Percentiles rank a stretch among this genome's conserved stretches.
phyloP scores from a whole-genome alignment of 2,113 vertebrate species.

The Carettochelys insculpta region DNA sequence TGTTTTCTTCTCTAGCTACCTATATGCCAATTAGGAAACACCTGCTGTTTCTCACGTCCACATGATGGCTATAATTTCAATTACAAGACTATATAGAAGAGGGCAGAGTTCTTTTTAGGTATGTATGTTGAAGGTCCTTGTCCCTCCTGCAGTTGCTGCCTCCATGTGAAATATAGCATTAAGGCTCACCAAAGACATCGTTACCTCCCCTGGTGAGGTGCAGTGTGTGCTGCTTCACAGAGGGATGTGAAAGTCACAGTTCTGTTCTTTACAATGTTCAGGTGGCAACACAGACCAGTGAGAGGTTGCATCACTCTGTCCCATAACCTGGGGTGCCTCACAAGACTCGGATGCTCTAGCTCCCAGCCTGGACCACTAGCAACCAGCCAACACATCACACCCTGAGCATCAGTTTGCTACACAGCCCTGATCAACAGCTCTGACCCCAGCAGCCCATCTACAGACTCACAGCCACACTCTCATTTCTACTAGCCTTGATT shows the following conservation, averaged over 20 bases:
- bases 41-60: constrained; percentile 11
- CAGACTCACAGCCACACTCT: background rate
- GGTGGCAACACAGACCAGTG: background rate
- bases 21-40: background rate
- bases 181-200: background rate
- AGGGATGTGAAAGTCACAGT: background rate
- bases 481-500: background rate
- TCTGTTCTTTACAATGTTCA: background rate
- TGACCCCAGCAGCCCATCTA: background rate
- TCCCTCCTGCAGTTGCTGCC: background rate
- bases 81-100: background rate
- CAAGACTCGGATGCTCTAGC: background rate
- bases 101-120: background rate
- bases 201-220: background rate
- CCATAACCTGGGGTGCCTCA: background rate
- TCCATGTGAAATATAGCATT: background rate
- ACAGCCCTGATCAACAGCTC: background rate
- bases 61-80: background rate
- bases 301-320: background rate
- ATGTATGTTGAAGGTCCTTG: accelerated
- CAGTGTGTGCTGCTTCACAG: background rate
- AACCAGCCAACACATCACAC: background rate
- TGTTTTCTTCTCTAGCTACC: constrained; percentile 50
- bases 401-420: background rate
- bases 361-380: background rate